Conservation (phyloP, 2,797 vertebrate genomes). For the Perodicticus potto region DNA sequence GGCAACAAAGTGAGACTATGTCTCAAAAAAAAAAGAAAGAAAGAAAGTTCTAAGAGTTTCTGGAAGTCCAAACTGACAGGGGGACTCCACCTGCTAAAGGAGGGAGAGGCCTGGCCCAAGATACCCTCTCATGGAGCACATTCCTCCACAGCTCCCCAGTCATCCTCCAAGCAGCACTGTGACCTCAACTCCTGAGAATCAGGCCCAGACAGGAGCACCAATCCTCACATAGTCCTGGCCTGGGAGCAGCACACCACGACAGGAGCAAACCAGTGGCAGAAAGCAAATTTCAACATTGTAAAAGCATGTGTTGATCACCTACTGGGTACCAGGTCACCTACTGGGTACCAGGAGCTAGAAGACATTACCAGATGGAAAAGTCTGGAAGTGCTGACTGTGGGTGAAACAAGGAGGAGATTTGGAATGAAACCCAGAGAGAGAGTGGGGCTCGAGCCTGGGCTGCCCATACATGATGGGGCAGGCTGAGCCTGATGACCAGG, state of each 20-base stretch:
- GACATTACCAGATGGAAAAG: not conserved
- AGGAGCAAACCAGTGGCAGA: not conserved
- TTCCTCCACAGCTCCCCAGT: not conserved
- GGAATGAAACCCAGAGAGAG: not conserved
- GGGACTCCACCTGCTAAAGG: not conserved
- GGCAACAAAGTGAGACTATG: too few relatives aligned
- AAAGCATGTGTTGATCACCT: not conserved
- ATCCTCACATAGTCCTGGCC: not conserved
- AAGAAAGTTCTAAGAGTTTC: not conserved
- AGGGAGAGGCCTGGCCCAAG: not conserved
- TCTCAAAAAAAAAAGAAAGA: too few relatives aligned
- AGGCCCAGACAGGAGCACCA: not conserved
- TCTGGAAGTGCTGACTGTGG: not conserved
- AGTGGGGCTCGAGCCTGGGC: not conserved
- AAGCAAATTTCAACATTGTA: not conserved
- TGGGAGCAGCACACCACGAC: not conserved
- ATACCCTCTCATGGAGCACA: rapidly evolving
- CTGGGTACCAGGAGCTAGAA: not conserved
- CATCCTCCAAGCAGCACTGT: not conserved
- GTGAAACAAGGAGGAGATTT: not conserved
- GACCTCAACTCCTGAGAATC: not conserved
- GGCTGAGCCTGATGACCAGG: not conserved
- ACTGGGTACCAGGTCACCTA: not conserved
- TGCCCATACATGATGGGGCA: not conserved
- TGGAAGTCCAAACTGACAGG: not conserved